Base-by-base conservation (phyloP, 2,113 vertebrate genomes). In the Melanerpes aurifrons region DNA sequence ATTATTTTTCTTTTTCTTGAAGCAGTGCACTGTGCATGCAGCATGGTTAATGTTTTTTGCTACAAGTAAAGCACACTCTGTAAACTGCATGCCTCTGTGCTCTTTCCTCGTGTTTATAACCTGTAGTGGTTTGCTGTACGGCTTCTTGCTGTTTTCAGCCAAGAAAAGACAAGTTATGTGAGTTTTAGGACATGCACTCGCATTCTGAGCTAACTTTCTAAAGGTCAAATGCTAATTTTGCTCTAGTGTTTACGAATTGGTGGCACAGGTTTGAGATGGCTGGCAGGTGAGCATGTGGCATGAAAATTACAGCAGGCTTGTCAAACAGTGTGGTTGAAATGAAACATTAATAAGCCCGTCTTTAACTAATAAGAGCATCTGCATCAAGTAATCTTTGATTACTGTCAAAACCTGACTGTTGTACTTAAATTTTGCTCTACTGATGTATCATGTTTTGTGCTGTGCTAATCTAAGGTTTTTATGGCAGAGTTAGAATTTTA, bases 201-300 rank as follows among this genome's bases (percentile, higher is more conserved):
- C 54, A 35, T 70, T 80, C 61, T 40, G 35, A 87, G 32, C 35
- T 72, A 8, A 74, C 45, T 85, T 87, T 40, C 25, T 56, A 89
- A 88, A 95, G 87, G 89, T 85, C 82, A 93, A 62, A 90, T 77
- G 87, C 82, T 92, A 88, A 94, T 93, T 90, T 72, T 80, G 15
- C 45, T 76, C 67, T 50, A 43, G 25, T 56, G 25, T 7, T 86
- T 54, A 82, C 68, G 74, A 94, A 63, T 5, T 81, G 83, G 48
- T 85, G 70, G 69, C 87, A 87, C 12, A 80, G 74, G 71, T 76
- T 87, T 77, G 81, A 92, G 82, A 54, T 68, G 28, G 56, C 66
- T 89, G 89, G 69, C 88, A 92, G 79, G 70, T 74, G 54, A 94
- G 63, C 72, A n/a, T 47, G 53, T 68, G 69, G 17, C 37, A 75